phyloP scores from a whole-genome alignment of 2,888 invertebrate species.

The Xestobium rufovillosum region DNA sequence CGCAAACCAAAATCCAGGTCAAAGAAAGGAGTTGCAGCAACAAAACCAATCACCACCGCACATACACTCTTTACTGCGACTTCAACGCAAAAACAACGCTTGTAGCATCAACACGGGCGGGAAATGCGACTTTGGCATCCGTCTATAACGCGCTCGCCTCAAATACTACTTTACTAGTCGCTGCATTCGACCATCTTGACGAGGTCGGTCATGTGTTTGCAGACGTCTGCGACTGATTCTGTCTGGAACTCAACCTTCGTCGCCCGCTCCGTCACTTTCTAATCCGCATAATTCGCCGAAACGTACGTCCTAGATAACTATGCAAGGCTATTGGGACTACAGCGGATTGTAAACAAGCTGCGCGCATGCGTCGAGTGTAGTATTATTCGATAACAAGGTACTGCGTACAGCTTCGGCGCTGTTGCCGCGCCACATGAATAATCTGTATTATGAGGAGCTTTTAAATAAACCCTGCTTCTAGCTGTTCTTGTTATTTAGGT shows the following conservation, averaged over 20 bases:
- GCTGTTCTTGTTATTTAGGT: too few relatives aligned
- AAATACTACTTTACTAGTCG: slow-evolving; percentile 2
- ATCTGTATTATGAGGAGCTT: too few relatives aligned
- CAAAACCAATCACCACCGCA: too few relatives aligned
- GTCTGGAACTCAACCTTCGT: slow-evolving; percentile 14
- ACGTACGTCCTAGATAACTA: slow-evolving; percentile 14
- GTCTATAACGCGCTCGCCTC: too few relatives aligned
- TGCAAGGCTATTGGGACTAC: slow-evolving; percentile 20
- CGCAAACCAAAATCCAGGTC: too few relatives aligned
- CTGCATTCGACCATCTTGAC: slow-evolving; percentile 27
- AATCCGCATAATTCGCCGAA: slow-evolving; percentile 3
- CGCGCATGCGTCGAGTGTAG: slow-evolving; percentile 43
- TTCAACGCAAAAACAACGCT: too few relatives aligned
- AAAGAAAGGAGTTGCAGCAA: too few relatives aligned
- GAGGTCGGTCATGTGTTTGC: slow-evolving; percentile 38
- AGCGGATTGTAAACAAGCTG: slow-evolving; percentile 46
- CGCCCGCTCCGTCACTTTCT: slow-evolving; percentile 12
- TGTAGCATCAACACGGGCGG: too few relatives aligned
- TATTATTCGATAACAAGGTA: slow-evolving; percentile 41
- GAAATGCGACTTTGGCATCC: too few relatives aligned
- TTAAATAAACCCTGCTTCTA: too few relatives aligned
- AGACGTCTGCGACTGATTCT: slow-evolving; percentile 31
- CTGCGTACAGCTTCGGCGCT: slow-evolving; percentile 22
- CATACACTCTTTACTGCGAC: too few relatives aligned
- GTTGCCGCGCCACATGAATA: slow-evolving; percentile 6